Base-by-base conservation (phyloP, 2,888 invertebrate genomes). In the Xylota sylvarum region DNA sequence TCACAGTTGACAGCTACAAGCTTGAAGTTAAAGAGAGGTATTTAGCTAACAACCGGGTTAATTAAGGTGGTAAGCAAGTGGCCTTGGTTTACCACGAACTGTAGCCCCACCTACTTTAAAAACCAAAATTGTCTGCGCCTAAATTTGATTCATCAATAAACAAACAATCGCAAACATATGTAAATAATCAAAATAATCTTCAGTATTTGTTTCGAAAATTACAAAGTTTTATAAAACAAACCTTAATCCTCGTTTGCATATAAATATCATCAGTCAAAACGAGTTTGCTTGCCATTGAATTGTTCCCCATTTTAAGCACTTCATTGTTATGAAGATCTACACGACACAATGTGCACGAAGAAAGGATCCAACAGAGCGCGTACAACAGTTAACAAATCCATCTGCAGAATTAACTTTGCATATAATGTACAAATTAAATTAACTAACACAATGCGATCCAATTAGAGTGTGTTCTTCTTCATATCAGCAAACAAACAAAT, bases 401-500 rank as follows among this genome's bases (percentile, higher is more conserved):
- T 58, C 32, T 58, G 27, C 37, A 46, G 52, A 85, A 85, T 80
- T 80, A 80, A 80, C 65, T 74, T 76, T 52, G 32, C 76, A 80
- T 80, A 80, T 46, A 67, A 76, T 65, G 52, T 46, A 85, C 64
- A 72, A 76, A 85, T 58, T 65, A 55, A 85, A 85, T 85, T 72
- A 76, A 76, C 73, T 60, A 85, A 48, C 70, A 85, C 85, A 85
- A 80, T 65, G 37, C 70, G 52, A 76, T 72, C 85, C 80, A 85
- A 80, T 85, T 85, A 80, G 80, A 85, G 27, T 52, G 27, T 52
- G 69, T 52, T 40, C 46, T 52, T 40, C 46, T 14, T 40, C 46
- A 37, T 65, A 56, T 72, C 76, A 48, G 52, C 62, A 76, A 69
- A 62, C 48, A 77, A 73, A 67, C 70, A 65, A 50, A 50, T 43